These are phyloP conservation scores for Lagocephalus sceleratus DNA, from an alignment of 2,797 vertebrate genomes.

Conservation along the genomic window DNA sequence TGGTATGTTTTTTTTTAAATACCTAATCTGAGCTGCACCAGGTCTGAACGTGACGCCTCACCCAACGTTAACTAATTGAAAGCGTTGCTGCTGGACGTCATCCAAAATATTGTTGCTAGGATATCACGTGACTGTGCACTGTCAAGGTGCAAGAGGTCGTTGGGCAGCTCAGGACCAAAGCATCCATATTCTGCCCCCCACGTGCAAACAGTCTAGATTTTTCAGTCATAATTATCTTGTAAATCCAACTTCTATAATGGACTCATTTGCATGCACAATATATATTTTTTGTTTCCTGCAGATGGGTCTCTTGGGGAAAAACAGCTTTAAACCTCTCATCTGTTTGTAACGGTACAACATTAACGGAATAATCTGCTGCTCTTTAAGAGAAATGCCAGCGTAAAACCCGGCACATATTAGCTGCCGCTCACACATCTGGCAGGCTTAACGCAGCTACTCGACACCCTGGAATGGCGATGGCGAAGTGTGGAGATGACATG, in stretches of 20 bases:
- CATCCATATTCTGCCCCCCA: conserved; percentile 1
- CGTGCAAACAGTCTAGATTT: conserved; percentile 11
- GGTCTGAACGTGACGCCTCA: neutral
- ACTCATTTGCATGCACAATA: conserved; percentile 9
- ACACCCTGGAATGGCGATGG: conserved; percentile 48
- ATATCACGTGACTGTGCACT: conserved; percentile 3
- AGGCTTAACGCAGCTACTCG: conserved; percentile 53
- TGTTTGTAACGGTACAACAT: conserved; percentile 42
- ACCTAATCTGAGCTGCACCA: neutral
- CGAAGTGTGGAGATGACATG: conserved; percentile 60
- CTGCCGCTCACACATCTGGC: conserved; percentile 53
- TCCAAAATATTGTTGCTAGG: neutral
- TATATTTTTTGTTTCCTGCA: conserved; percentile 2
- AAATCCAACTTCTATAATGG: conserved; percentile 16
- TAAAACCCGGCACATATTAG: conserved; percentile 56
- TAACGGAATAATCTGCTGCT: conserved; percentile 54
- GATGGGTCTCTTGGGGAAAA: conserved; percentile 23
- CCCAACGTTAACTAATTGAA: conserved; percentile 6
- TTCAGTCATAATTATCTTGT: neutral
- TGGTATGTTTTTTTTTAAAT: no score
- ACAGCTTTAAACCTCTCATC: conserved; percentile 25
- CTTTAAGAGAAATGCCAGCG: conserved; percentile 48
- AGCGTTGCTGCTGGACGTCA: neutral
- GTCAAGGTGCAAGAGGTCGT: conserved; percentile 13
- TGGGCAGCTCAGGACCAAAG: conserved; percentile 10